These are phyloP conservation scores for Acrocyrtus sp. DNA, from an alignment of 2,888 invertebrate genomes.

Conservation along the genomic window DNA sequence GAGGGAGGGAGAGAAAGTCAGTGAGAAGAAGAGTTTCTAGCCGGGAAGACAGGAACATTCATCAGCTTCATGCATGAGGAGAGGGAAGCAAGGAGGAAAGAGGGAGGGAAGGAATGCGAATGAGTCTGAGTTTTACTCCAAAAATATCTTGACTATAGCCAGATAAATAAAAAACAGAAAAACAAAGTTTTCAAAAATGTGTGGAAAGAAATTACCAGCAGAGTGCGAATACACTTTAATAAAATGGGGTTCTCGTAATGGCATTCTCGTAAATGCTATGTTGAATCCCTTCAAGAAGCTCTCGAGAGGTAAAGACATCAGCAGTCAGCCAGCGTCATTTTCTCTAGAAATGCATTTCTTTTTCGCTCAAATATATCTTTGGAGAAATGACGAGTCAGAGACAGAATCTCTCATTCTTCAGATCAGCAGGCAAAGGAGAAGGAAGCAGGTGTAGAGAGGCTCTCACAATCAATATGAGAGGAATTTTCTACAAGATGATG, in stretches of 20 bases:
- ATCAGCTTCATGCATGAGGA: too few species aligned
- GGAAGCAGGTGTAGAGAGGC: constrained; percentile 18
- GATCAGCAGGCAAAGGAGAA: constrained; percentile 23
- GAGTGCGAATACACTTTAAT: too few species aligned
- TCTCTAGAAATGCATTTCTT: constrained; percentile 23
- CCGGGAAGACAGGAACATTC: too few species aligned
- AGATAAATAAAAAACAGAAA: too few species aligned
- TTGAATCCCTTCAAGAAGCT: not conserved
- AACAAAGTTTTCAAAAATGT: not conserved
- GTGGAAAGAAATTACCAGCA: too few species aligned
- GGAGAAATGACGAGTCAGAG: constrained; percentile 33
- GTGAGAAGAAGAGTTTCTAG: too few species aligned
- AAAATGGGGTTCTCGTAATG: not conserved
- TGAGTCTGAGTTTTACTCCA: too few species aligned
- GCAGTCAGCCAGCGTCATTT: constrained; percentile 30
- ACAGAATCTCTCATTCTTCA: constrained; percentile 35
- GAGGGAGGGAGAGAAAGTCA: too few species aligned
- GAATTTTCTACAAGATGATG: constrained; percentile 18
- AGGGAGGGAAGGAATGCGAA: not conserved
- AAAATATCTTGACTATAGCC: too few species aligned
- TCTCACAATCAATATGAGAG: constrained; percentile 36
- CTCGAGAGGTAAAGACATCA: not conserved
- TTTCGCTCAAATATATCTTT: constrained; percentile 15
- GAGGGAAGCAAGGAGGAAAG: not conserved
- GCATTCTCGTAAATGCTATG: not conserved